Evolutionary conservation across 1,140 invertebrate species (phyloP).

Genomic region (Agrypnia vestita): DNA sequence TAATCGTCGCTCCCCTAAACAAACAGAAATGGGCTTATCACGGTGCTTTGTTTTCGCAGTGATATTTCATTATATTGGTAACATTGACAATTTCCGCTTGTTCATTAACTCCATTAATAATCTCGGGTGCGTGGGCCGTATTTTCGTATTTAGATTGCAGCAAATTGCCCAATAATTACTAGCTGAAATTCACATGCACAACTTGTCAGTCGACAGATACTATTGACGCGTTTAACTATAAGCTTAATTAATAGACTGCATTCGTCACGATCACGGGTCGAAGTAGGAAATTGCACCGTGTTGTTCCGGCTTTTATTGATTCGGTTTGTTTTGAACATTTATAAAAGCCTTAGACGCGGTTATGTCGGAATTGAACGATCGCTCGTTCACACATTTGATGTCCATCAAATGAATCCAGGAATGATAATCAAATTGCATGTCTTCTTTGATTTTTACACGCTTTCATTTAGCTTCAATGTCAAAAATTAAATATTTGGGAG

Average conservation of each 20-base stretch:
- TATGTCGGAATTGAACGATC: too few species aligned
- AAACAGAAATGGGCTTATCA: neutral
- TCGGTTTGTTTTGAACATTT: too few species aligned
- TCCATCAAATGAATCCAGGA: too few species aligned
- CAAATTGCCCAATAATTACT: neutral
- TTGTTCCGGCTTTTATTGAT: too few species aligned
- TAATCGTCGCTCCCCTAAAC: neutral
- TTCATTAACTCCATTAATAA: neutral
- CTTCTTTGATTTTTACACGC: too few species aligned
- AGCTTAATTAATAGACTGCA: too few species aligned
- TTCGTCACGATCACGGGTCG: neutral
- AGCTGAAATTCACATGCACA: neutral
- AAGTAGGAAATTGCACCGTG: neutral
- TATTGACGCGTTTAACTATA: too few species aligned
- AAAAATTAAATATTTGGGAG: too few species aligned
- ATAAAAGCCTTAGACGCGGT: too few species aligned
- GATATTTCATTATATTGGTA: neutral
- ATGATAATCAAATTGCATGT: too few species aligned
- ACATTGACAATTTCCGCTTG: neutral
- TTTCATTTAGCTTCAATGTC: too few species aligned
- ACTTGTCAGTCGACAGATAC: neutral
- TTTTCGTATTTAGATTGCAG: neutral
- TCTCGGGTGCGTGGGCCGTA: neutral
- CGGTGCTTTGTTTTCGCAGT: neutral
- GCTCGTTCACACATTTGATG: too few species aligned